Conservation (phyloP, 2,888 invertebrate genomes). For the Achlya flavicornis region DNA sequence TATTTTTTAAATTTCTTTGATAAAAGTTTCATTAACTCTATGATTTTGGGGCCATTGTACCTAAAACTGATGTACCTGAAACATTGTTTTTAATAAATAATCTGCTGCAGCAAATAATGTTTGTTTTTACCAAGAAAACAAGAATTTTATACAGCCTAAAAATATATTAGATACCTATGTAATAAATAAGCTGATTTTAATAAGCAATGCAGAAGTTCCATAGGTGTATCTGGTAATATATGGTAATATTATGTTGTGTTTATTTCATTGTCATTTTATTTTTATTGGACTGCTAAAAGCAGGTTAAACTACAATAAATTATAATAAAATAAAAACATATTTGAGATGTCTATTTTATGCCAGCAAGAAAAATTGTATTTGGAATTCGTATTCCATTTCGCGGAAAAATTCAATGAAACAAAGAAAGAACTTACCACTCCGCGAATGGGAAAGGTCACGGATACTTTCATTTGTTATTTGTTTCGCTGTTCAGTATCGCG, state of each 20-base stretch:
- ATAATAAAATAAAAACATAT: background rate
- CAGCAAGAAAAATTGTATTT: background rate
- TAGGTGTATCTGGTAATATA: no score
- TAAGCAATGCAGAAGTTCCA: no score
- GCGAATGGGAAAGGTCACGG: constrained; percentile 50
- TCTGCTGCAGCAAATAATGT: background rate
- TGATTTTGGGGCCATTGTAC: background rate
- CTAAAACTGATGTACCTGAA: constrained; percentile 20
- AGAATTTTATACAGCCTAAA: no score
- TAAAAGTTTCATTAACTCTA: constrained; percentile 16
- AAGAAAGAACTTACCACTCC: constrained; percentile 76
- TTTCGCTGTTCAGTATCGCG: constrained; percentile 55
- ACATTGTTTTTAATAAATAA: constrained; percentile 14
- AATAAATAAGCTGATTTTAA: no score
- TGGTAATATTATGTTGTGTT: no score
- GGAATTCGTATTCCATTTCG: background rate
- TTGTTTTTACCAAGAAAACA: background rate
- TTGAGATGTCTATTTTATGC: background rate
- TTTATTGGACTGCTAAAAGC: background rate
- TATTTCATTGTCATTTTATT: no score
- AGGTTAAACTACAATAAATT: background rate
- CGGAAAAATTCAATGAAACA: constrained; percentile 27
- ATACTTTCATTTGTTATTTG: constrained; percentile 49
- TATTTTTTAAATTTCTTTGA: constrained; percentile 35
- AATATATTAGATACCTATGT: no score